Evolutionary conservation across 1,140 invertebrate species (phyloP).

Genomic region (Dinoponera quadriceps): DNA sequence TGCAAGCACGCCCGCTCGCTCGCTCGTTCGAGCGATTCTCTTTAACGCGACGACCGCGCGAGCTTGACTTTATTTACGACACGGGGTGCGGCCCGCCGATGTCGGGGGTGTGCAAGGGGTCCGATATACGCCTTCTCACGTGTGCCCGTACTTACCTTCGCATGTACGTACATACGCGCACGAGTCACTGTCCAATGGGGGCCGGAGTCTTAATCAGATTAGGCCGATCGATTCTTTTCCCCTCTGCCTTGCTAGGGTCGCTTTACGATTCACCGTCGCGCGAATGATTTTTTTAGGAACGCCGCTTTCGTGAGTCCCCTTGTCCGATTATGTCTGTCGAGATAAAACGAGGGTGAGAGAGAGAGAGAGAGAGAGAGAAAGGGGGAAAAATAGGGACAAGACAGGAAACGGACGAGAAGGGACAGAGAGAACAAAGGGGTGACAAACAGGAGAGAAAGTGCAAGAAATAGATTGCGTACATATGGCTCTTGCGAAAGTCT

Average conservation of each 20-base stretch:
- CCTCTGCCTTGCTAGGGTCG: conserved; percentile 35
- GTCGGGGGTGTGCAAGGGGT: neutral
- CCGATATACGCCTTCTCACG: neutral
- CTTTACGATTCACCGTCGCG: conserved; percentile 53
- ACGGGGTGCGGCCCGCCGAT: conserved; percentile 33
- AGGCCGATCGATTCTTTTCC: conserved; percentile 72
- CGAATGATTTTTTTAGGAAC: conserved; percentile 40
- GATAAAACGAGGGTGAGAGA: conserved; percentile 25
- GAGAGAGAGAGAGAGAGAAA: neutral
- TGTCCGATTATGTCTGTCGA: conserved; percentile 40
- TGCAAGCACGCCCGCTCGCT: conserved; percentile 1
- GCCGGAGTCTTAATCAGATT: conserved; percentile 77
- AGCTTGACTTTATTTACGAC: conserved; percentile 66
- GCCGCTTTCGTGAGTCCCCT: conserved; percentile 29
- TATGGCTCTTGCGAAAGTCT: neutral
- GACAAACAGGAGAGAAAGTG: conserved; percentile 32
- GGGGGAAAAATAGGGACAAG: neutral
- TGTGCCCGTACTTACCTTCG: conserved; percentile 8
- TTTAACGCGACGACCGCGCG: conserved; percentile 25
- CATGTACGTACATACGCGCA: conserved; percentile 26
- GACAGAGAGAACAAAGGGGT: neutral
- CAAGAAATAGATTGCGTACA: neutral
- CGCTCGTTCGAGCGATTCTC: conserved; percentile 34
- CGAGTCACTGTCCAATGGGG: conserved; percentile 47
- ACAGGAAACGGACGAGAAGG: conserved; percentile 11